Base-by-base conservation (phyloP, 1,140 invertebrate genomes). In the Drosophila repletoides region DNA sequence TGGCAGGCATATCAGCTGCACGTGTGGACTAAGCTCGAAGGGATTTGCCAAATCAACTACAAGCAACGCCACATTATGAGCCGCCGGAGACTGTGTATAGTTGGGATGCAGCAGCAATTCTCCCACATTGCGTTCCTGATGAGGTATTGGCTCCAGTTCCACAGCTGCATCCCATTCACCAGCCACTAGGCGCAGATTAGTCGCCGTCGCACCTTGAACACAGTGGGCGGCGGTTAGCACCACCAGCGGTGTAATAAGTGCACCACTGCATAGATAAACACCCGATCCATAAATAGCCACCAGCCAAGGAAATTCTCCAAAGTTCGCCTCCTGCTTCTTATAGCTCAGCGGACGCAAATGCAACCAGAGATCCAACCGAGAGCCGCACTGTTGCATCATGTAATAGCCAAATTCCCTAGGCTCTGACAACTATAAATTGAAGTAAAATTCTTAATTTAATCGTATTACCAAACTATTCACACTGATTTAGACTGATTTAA, bases 111-210 rank as follows among this genome's bases (percentile, higher is more conserved):
- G 1, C 28, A 84, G 1, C 7, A 73, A 2, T 33, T 83, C 70
- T 2, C 17, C 6, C 3, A 64, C 79, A 1, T 5, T 12, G 4
- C 70, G 59, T 6, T 28, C 45, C 34, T 83, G 79, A 33, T 77
- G 74, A 0, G 48, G 17, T 4, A 52, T 41, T 0, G 79, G 79
- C 14, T 83, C 79, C 5, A 74, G 33, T 9, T 83, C 36, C 3
- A 66, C 74, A 0, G 74, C 73, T 0, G 65, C 79, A 77, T 83
- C 79, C 70, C 79, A 83, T 21, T 83, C 79, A 0, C 79, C 79
- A 0, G 73, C 73, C 7, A 83, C 58, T 10, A 84, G 3, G 0
- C 48, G 79, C 3, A 84, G 9, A 5, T 22, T 22, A 0, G 41
- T 10, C 0, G 22, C 2, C 1, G 15, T 4, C 4, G 63, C 9